Conservation (phyloP, 2,797 vertebrate genomes). For the Remorina albescens region DNA sequence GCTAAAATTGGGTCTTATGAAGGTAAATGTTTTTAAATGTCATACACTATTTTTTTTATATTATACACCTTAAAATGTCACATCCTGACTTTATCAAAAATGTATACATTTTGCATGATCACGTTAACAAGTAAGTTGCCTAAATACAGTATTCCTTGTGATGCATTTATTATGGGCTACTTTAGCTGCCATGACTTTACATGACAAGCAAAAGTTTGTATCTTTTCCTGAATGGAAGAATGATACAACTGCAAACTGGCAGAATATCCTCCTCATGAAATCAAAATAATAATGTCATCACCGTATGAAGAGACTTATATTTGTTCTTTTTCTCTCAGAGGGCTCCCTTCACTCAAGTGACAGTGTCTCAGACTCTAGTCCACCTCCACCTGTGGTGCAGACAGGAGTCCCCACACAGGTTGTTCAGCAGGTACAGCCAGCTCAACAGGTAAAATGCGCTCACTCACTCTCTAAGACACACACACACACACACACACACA, state of each 20-base stretch:
- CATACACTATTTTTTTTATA: background rate
- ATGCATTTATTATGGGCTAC: background rate
- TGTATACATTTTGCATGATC: no score
- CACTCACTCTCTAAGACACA: background rate
- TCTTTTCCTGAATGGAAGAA: background rate
- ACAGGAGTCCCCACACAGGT: slow-evolving; percentile 93
- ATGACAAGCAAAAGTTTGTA: background rate
- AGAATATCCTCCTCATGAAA: background rate
- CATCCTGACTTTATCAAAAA: slow-evolving; percentile 3
- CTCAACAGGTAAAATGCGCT: slow-evolving; percentile 86
- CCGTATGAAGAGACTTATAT: background rate
- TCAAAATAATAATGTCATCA: background rate
- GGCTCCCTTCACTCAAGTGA: slow-evolving; percentile 93
- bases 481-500: background rate
- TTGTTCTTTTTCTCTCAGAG: slow-evolving; percentile 78
- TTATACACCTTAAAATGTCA: background rate
- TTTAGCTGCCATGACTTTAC: background rate
- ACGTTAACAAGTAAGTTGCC: no score
- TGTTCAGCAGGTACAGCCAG: slow-evolving; percentile 94
- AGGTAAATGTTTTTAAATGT: background rate
- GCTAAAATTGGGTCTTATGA: background rate
- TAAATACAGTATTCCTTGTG: background rate
- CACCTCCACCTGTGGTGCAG: slow-evolving; percentile 89
- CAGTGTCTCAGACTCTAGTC: slow-evolving; percentile 90
- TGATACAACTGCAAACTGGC: background rate